phyloP scores from a whole-genome alignment of 1,140 invertebrate genomes.

The Heliconius hewitsoni region DNA sequence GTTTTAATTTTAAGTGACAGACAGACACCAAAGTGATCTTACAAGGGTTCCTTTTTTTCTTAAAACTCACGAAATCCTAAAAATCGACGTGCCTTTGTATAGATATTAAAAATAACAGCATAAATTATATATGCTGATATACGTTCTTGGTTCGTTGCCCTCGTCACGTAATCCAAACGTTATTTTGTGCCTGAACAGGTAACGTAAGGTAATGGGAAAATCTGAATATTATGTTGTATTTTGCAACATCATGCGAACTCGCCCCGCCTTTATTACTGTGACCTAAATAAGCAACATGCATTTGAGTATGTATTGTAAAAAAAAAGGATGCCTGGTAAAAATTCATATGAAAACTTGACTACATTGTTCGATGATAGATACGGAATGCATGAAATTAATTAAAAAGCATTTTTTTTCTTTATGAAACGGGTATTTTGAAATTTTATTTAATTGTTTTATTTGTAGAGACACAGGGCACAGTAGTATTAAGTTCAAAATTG shows the following conservation, averaged over 20 bases:
- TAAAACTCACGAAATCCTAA: background rate
- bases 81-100: conserved; percentile 56
- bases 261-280: conserved; percentile 15
- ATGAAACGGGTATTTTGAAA: background rate
- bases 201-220: conserved; percentile 38
- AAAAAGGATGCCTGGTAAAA: background rate
- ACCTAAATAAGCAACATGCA: conserved; percentile 2
- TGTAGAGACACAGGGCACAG: background rate
- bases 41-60: too few species aligned
- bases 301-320: background rate
- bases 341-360: background rate
- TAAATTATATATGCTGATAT: conserved; percentile 35
- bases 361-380: background rate
- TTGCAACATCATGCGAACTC: conserved; percentile 27
- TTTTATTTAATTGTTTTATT: background rate
- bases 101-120: conserved; percentile 23
- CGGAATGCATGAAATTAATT: background rate
- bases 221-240: conserved; percentile 34
- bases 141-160: conserved; percentile 43
- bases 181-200: conserved; percentile 48
- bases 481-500: too few species aligned
- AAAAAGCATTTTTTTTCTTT: background rate
- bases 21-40: too few species aligned
- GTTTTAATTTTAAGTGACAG: too few species aligned
- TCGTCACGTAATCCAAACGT: conserved; percentile 55